Percentiles rank a stretch among this genome's conserved stretches.
Evolutionary conservation across 2,113 vertebrate species (phyloP).

Genomic region (Lepisosteus osseus): DNA sequence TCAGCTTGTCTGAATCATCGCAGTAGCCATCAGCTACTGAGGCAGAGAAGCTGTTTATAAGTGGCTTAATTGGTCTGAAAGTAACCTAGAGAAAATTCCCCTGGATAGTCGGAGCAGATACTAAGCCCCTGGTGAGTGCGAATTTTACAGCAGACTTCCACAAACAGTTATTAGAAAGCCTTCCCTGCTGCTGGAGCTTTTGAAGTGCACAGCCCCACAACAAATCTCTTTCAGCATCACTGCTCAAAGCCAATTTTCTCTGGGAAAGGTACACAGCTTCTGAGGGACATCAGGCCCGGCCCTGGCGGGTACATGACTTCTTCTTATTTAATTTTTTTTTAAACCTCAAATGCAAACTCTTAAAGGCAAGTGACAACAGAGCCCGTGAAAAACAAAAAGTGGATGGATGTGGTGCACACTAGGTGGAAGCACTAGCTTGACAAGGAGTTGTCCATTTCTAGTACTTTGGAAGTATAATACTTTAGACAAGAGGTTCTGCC

Average conservation of each 20-base stretch:
- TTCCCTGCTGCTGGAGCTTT: neutral
- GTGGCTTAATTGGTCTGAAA: slow-evolving; percentile 10
- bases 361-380: too few relatives aligned
- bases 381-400: too few relatives aligned
- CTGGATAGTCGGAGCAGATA: too few relatives aligned
- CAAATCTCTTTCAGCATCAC: slow-evolving; percentile 8
- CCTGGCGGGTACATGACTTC: neutral
- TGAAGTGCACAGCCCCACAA: neutral
- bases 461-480: too few relatives aligned
- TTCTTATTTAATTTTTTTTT: too few relatives aligned
- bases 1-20: slow-evolving; percentile 2
- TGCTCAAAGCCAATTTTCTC: slow-evolving; percentile 1
- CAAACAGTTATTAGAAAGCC: neutral
- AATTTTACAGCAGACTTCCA: neutral
- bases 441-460: too few relatives aligned
- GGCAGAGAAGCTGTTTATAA: neutral
- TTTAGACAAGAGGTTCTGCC: too few relatives aligned
- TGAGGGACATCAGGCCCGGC: neutral
- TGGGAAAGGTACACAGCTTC: neutral
- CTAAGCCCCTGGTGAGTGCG: neutral
- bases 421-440: too few relatives aligned
- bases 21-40: neutral
- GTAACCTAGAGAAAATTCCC: neutral
- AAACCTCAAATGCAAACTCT: too few relatives aligned
- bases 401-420: too few relatives aligned